phyloP scores from a whole-genome alignment of 2,797 vertebrate genomes.

The Eulemur coronatus region DNA sequence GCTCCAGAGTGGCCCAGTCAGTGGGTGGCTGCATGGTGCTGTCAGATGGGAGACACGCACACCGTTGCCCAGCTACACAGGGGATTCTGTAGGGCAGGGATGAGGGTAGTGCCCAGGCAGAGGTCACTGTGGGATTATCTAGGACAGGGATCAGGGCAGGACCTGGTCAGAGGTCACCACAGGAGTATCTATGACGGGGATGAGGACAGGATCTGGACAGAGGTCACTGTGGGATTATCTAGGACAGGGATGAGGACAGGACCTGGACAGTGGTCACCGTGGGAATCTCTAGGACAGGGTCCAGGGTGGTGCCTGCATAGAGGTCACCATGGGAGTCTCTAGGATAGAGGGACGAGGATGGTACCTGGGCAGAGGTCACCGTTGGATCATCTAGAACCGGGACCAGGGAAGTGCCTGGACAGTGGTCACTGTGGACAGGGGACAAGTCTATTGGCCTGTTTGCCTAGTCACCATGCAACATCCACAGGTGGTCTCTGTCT shows the following conservation, averaged over 20 bases:
- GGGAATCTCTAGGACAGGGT: rapidly evolving
- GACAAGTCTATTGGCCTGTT: no score
- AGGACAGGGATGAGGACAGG: rapidly evolving
- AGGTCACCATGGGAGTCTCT: not conserved
- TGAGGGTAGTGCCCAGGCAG: rapidly evolving
- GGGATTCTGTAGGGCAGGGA: rapidly evolving
- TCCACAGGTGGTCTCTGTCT: no score
- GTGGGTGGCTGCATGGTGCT: rapidly evolving
- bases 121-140: no score
- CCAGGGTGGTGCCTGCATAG: rapidly evolving
- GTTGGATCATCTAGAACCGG: no score
- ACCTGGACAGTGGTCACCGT: rapidly evolving
- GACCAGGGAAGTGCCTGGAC: not conserved
- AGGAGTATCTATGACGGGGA: no score
- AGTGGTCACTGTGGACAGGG: not conserved
- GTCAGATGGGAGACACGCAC: rapidly evolving
- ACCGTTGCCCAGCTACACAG: rapidly evolving
- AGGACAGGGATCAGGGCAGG: not conserved
- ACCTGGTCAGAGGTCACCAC: not conserved
- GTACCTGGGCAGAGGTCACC: not conserved
- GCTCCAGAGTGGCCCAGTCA: no score
- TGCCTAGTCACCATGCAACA: no score
- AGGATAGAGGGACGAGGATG: no score
- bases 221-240: no score
- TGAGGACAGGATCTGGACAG: rapidly evolving